phyloP scores from a whole-genome alignment of 2,888 invertebrate genomes.

The Galeopsomyia nigrocyanea region DNA sequence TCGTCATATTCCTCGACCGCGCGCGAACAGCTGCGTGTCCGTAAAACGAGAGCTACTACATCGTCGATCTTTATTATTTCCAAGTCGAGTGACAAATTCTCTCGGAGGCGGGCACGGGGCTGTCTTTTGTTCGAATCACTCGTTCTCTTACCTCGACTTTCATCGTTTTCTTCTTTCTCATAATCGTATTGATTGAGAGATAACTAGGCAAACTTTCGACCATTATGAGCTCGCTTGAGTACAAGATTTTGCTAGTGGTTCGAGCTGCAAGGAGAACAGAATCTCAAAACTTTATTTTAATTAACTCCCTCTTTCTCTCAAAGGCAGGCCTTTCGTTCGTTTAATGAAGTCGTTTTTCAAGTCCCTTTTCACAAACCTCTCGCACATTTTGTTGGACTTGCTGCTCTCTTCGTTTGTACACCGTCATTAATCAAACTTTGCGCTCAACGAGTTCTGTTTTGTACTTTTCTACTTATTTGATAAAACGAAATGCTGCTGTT shows the following conservation, averaged over 20 bases:
- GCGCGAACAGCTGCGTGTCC: not conserved
- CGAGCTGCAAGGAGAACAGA: not conserved
- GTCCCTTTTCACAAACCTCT: constrained; percentile 9
- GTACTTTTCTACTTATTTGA: too few species aligned
- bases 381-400: too few species aligned
- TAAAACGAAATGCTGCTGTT: too few species aligned
- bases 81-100: not conserved
- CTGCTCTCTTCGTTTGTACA: too few species aligned
- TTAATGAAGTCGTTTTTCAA: constrained; percentile 22
- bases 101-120: too few species aligned
- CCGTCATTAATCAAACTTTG: too few species aligned
- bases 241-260: constrained; percentile 19
- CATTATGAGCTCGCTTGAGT: constrained; percentile 2
- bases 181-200: constrained; percentile 17
- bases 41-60: not conserved
- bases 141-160: constrained; percentile 6
- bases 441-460: too few species aligned
- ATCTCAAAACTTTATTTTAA: constrained; percentile 32
- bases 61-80: constrained; percentile 1
- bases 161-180: not conserved
- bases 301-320: constrained; percentile 6
- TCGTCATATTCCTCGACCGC: not conserved
- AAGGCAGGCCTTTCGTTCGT: too few species aligned
- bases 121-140: constrained; percentile 11
- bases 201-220: constrained; percentile 22